Conservation (phyloP, 1,140 invertebrate genomes). For the Littorina saxatilis region DNA sequence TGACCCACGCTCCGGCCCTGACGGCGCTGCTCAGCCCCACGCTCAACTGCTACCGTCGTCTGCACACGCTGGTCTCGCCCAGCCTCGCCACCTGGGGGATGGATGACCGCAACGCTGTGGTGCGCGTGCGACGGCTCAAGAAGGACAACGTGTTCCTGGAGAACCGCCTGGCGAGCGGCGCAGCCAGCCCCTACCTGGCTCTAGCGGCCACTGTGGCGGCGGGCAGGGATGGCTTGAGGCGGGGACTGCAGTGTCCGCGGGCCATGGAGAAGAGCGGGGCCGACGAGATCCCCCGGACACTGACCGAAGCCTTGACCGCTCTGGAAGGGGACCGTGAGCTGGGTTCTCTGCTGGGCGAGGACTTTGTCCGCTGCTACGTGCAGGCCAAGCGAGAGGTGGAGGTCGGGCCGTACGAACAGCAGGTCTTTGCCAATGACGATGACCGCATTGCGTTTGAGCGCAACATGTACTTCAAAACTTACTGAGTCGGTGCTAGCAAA, state of each 20-base stretch:
- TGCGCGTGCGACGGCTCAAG: conserved; percentile 13
- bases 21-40: conserved; percentile 51
- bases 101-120: conserved; percentile 34
- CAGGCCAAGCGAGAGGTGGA: conserved; percentile 13
- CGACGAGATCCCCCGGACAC: not conserved
- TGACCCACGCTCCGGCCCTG: conserved; percentile 48
- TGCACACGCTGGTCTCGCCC: conserved; percentile 34
- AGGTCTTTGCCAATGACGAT: not conserved
- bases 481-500: too few species aligned
- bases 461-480: not conserved
- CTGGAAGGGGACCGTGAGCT: conserved; percentile 28
- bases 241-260: conserved; percentile 38
- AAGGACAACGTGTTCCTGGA: conserved; percentile 47
- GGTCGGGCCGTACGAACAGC: conserved; percentile 6
- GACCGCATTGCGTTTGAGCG: conserved; percentile 22
- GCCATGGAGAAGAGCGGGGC: not conserved
- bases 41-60: conserved; percentile 53
- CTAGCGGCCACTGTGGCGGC: conserved; percentile 54
- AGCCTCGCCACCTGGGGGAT: conserved; percentile 44
- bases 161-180: conserved; percentile 50
- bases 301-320: conserved; percentile 27
- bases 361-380: conserved; percentile 24
- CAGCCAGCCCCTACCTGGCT: conserved; percentile 55
- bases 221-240: conserved; percentile 56
- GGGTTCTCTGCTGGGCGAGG: not conserved